A percentile compares a stretch with the other conserved stretches of the same genome.
These are phyloP conservation scores for Chromis chromis DNA, from an alignment of 2,797 vertebrate species.

Conservation along the genomic window DNA sequence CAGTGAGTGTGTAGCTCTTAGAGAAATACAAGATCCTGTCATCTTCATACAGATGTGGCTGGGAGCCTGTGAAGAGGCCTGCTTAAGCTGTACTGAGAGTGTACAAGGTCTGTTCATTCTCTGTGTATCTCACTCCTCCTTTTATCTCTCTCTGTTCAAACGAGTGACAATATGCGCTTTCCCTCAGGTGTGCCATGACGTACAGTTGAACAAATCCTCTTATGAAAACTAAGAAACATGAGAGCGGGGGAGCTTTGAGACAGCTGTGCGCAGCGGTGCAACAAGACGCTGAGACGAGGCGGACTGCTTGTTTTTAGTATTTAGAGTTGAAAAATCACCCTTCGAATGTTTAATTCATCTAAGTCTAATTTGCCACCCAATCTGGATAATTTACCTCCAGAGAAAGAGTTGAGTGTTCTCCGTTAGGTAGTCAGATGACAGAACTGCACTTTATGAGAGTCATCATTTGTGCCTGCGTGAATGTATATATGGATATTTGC, in stretches of 20 bases:
- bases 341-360: conserved; percentile 51
- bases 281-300: conserved; percentile 9
- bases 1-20: conserved; percentile 24
- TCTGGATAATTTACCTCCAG: conserved; percentile 37
- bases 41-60: conserved; percentile 37
- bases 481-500: conserved; percentile 40
- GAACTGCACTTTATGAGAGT: conserved; percentile 5
- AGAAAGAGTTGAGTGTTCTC: conserved; percentile 43
- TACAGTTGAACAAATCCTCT: conserved; percentile 42
- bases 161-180: conserved; percentile 9
- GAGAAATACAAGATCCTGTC: conserved; percentile 23
- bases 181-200: conserved; percentile 46
- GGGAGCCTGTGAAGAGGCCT: conserved; percentile 41
- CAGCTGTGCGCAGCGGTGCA: conserved; percentile 26
- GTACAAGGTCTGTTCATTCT: conserved; percentile 14
- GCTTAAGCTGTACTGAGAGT: conserved; percentile 49
- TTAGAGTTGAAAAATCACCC: conserved; percentile 40
- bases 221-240: conserved; percentile 35
- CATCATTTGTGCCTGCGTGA: conserved; percentile 3
- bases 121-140: conserved; percentile 27
- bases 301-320: conserved; percentile 37
- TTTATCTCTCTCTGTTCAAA: conserved; percentile 41
- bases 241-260: conserved; percentile 17
- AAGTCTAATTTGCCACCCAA: conserved; percentile 46
- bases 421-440: conserved; percentile 28